Evolutionary conservation across 2,797 vertebrate species (phyloP).

Genomic region (Cossypha caffra): DNA sequence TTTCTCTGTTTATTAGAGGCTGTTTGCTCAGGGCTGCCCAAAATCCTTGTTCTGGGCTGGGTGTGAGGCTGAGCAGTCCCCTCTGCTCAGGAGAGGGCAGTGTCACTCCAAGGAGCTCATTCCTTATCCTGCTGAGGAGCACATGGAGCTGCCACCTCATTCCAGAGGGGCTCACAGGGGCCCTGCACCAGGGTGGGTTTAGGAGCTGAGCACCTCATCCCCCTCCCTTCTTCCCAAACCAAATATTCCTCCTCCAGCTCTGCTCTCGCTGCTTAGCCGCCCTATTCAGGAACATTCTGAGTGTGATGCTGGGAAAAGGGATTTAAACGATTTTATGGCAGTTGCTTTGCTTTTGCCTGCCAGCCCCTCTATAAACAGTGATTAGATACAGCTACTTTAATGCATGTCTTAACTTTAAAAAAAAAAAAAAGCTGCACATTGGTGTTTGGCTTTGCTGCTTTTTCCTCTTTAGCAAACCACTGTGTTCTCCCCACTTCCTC

Average conservation of each 20-base stretch:
- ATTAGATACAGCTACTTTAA: background rate
- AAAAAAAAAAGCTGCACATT: fast-evolving
- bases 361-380: background rate
- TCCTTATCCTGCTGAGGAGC: fast-evolving
- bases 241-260: background rate
- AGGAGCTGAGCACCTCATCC: fast-evolving
- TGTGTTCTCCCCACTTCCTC: background rate
- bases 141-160: fast-evolving
- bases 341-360: background rate
- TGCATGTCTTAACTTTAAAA: background rate
- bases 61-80: background rate
- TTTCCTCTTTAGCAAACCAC: background rate
- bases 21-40: background rate
- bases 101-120: background rate
- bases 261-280: background rate
- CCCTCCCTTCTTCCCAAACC: background rate
- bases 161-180: fast-evolving
- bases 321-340: background rate
- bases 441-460: background rate
- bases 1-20: fast-evolving
- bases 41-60: fast-evolving
- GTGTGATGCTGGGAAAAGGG: background rate
- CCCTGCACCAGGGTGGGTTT: fast-evolving
- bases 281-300: background rate
- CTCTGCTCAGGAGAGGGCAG: constrained; percentile 58